Evolutionary conservation across 2,888 invertebrate species (phyloP).

Genomic region (Patella caerulea): DNA sequence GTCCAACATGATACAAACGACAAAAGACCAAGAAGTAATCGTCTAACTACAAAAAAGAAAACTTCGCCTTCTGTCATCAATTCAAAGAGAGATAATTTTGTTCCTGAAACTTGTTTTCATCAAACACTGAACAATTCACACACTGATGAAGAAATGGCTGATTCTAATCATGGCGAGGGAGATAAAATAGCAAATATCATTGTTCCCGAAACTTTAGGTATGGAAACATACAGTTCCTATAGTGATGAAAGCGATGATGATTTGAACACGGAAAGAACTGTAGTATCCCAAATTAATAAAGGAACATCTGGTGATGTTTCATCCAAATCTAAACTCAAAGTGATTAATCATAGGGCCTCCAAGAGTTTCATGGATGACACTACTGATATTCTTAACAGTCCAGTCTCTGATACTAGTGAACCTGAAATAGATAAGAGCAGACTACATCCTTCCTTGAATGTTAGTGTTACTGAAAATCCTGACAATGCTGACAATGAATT

Average conservation of each 20-base stretch:
- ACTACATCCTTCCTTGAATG: not conserved
- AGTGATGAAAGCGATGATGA: not conserved
- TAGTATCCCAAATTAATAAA: slow-evolving; percentile 4
- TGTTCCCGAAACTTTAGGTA: slow-evolving; percentile 18
- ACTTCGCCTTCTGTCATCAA: too few species aligned
- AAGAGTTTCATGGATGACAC: not conserved
- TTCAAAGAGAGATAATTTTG: not conserved
- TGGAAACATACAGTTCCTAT: slow-evolving; percentile 3
- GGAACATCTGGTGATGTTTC: not conserved
- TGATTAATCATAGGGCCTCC: not conserved
- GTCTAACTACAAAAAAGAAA: too few species aligned
- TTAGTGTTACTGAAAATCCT: not conserved
- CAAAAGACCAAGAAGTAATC: too few species aligned
- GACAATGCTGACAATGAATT: not conserved
- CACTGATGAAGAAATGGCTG: slow-evolving; percentile 14
- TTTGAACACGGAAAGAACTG: slow-evolving; percentile 5
- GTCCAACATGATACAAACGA: too few species aligned
- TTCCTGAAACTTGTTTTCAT: slow-evolving; percentile 10
- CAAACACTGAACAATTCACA: not conserved
- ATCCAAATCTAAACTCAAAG: too few species aligned
- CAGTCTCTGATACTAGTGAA: slow-evolving; percentile 1
- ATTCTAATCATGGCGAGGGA: slow-evolving; percentile 12
- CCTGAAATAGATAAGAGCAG: not conserved
- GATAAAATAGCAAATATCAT: not conserved
- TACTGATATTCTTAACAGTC: slow-evolving; percentile 6